A percentile compares a stretch with the other conserved stretches of the same genome.
Evolutionary conservation across 2,888 invertebrate species (phyloP).

Genomic region (Choreutis nemorana): DNA sequence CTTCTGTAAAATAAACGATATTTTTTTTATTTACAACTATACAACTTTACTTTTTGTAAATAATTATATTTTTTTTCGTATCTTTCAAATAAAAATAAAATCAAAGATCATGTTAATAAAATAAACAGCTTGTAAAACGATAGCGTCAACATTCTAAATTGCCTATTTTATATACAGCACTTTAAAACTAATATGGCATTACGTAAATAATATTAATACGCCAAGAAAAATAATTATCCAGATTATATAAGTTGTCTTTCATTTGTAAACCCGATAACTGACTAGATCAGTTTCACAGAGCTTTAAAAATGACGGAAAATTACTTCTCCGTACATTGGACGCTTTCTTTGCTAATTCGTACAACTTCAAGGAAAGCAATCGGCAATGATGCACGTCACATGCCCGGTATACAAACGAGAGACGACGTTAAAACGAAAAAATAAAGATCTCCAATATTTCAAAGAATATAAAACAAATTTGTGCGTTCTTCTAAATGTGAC

Average conservation of each 20-base stretch:
- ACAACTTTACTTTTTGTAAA: constrained; percentile 44
- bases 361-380: too few species aligned
- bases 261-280: too few species aligned
- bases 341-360: too few species aligned
- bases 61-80: constrained; percentile 42
- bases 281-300: too few species aligned
- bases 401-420: too few species aligned
- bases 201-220: constrained; percentile 38
- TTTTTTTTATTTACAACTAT: constrained; percentile 36
- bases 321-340: too few species aligned
- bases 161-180: constrained; percentile 49
- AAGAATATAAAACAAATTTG: constrained; percentile 41
- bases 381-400: too few species aligned
- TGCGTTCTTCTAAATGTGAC: constrained; percentile 61
- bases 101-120: constrained; percentile 24
- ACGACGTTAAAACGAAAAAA: constrained; percentile 19
- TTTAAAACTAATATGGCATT: constrained; percentile 61
- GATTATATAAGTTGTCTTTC: constrained; percentile 3
- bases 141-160: constrained; percentile 43
- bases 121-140: constrained; percentile 33
- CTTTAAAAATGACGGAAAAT: too few species aligned
- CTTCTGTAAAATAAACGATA: constrained; percentile 51
- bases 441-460: constrained; percentile 22
- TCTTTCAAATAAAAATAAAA: constrained; percentile 27
- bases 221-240: constrained; percentile 16